Base-by-base conservation (phyloP, 2,113 vertebrate genomes). In the Percina caprodes region DNA sequence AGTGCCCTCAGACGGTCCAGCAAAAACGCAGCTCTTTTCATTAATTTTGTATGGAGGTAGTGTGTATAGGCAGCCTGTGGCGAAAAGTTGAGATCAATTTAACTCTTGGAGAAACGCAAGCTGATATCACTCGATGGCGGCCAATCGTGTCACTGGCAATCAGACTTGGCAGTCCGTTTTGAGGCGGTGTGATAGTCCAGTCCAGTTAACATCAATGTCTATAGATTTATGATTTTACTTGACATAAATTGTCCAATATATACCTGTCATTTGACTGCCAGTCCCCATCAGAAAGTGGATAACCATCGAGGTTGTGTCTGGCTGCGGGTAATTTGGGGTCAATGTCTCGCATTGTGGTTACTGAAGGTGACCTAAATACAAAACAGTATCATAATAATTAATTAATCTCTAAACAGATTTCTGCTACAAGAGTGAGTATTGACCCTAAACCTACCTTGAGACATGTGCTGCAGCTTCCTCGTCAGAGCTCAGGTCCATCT, bases 231-330 rank as follows among this genome's bases (percentile, higher is more conserved):
- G 39, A 42, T 11, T 42, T 42, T 10, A 42, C 39, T 2, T 11
- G 39, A 42, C 39, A 42, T 11, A 42, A 11, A 42, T 42, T 42
- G 14, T 84, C 18, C 11, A 16, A 48, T 24, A 81, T 61, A 81
- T 93, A 98, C 98, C 94, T 96, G 73, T 97, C 96, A 76, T 94
- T 82, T 51, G 94, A 89, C 13, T 94, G 94, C 97, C 97, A 99
- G 59, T 99, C 98, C 59, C 97, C 97, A 77, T 99, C 98, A 82
- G 98, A 99, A 77, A 97, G 90, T 3, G 98, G 95, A 82, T 99
- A 99, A 87, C 94, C 95, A 87, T 97, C 97, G 13, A 95, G 93
- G 0, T 92, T 95, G 85, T 95, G 96, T 85, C 96, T 96, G 62
- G 95, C 90, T 78, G 96, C 88, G 23, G 96, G 90, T 55, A 97